phyloP scores from a whole-genome alignment of 1,140 invertebrate genomes.

The Drosophila leontia region DNA sequence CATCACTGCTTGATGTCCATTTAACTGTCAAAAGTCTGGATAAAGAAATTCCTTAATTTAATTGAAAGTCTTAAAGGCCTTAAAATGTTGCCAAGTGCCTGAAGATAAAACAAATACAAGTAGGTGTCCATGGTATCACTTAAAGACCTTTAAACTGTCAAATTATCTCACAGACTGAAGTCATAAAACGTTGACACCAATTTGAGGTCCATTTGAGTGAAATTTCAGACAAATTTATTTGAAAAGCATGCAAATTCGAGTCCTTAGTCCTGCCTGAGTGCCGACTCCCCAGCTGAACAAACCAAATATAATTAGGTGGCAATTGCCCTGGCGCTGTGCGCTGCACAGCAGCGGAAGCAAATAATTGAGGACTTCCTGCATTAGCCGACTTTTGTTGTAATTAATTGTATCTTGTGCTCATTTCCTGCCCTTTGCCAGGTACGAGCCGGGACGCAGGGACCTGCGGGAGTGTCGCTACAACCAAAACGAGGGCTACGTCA shows the following conservation, averaged over 20 bases:
- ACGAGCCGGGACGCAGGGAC: conserved; percentile 88
- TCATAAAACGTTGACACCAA: conserved; percentile 4
- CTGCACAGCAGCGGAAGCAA: background rate
- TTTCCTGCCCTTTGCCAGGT: conserved; percentile 85
- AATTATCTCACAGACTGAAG: background rate
- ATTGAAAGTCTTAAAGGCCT: background rate
- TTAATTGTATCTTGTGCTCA: conserved; percentile 40
- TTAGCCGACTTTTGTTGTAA: conserved; percentile 24
- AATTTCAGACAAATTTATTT: conserved; percentile 9
- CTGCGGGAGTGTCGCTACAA: conserved; percentile 90
- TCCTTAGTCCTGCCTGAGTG: background rate
- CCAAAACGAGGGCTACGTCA: conserved; percentile 94
- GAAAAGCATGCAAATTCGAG: conserved; percentile 4
- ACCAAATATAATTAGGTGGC: conserved; percentile 45
- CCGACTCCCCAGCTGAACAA: conserved; percentile 9
- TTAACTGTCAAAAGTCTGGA: background rate
- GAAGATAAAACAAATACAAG: background rate
- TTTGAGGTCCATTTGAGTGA: conserved; percentile 5
- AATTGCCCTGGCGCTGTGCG: conserved; percentile 12
- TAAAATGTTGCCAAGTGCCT: background rate
- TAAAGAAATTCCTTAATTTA: conserved; percentile 3
- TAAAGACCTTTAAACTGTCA: background rate
- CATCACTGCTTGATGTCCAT: background rate
- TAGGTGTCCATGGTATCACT: background rate
- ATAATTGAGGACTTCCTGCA: conserved; percentile 45